Base-by-base conservation (phyloP, 2,888 invertebrate genomes). In the Trissonchulus latispiculum region DNA sequence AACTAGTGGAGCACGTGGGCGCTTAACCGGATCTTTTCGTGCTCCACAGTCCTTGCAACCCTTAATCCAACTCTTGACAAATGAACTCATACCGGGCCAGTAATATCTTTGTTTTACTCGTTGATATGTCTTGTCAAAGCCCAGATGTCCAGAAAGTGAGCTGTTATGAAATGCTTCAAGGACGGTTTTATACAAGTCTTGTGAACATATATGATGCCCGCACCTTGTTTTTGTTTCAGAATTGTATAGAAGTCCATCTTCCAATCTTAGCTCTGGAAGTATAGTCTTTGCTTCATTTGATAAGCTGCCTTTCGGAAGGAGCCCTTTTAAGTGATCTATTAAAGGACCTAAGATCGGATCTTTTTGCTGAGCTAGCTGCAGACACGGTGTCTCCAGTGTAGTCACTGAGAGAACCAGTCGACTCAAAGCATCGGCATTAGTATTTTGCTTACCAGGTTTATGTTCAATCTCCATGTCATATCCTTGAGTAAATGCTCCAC, bases 121-220 rank as follows among this genome's bases (percentile, higher is more conserved):
- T 0, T 74, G 18, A 31, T 64, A 75, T 2, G 72, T 74, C 33
- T 62, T 73, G 48, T 71, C 70, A 28, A 29, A 71, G 8, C 75
- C 76, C 35, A 69, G 71, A 36, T 74, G 76, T 18, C 76, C 72
- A 23, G 72, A 48, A 1, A 73, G 64, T 1, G 75, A 69, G 23
- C 73, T 73, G 71, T 77, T 76, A 37, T 78, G 78, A 18, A 72
- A 71, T 31, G 72, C 48, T 3, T 61, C 33, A 2, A 79, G 28
- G 0, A 79, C 67, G 48, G 8, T 29, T 8, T 48, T 23, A 23
- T 48, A 48, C 23, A 48, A 48, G 23, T 8, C 8, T 8, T 23
- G 48, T 48, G 48, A 23, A 48, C 8, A 8, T 48, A 48, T 48
- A 23, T 15, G 8, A 48, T 48, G 48, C 48, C 48, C 48, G 23